Conservation (phyloP, 2,797 vertebrate genomes). For the Onychomys leucogaster region DNA sequence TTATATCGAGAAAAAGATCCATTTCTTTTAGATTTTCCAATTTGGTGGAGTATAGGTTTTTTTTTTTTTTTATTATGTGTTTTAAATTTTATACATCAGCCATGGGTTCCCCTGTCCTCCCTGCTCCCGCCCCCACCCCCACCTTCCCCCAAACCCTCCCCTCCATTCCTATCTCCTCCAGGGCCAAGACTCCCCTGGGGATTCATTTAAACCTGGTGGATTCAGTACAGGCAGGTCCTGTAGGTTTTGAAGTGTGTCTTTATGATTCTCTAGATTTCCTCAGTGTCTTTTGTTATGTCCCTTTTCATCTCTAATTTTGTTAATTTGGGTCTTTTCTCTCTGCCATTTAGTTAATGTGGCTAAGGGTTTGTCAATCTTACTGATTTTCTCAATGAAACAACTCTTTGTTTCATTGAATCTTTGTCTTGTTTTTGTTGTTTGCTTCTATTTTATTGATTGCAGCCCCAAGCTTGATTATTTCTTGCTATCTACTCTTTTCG, state of each 20-base stretch:
- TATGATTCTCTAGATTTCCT: not conserved
- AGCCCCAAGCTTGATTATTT: not conserved
- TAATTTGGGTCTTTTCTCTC: not conserved
- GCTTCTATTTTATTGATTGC: not conserved
- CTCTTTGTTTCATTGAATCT: not conserved
- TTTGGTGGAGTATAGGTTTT: not conserved
- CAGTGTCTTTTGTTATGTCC: not conserved
- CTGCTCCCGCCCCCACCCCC: too few relatives aligned
- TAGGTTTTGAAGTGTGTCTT: not conserved
- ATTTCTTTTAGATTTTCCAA: not conserved
- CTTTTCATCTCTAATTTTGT: not conserved
- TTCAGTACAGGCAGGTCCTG: too few relatives aligned
- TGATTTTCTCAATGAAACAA: not conserved
- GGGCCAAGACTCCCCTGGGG: too few relatives aligned
- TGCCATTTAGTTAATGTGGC: not conserved
- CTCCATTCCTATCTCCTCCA: too few relatives aligned
- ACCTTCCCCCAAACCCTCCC: too few relatives aligned
- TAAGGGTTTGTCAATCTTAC: not conserved
- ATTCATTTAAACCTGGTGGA: too few relatives aligned
- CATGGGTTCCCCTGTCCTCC: too few relatives aligned
- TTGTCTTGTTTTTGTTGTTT: not conserved
- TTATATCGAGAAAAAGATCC: not conserved
- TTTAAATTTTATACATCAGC: too few relatives aligned
- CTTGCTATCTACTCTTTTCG: not conserved
- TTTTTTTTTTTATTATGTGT: too few relatives aligned